Percentiles rank a stretch among this genome's conserved stretches.
Conservation (phyloP, 2,113 vertebrate species). For the Noturus placidus region DNA sequence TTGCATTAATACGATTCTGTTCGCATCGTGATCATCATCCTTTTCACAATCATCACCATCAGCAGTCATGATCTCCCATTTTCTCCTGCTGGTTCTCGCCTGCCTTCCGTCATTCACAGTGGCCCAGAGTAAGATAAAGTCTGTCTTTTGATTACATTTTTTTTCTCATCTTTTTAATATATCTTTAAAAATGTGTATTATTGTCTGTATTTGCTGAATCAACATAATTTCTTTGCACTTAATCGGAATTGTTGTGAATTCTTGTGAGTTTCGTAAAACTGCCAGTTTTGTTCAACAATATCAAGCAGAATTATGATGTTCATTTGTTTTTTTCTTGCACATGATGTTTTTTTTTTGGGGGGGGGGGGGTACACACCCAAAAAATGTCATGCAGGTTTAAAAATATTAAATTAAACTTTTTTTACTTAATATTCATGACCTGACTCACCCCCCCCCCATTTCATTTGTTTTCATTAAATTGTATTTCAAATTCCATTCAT, state of each 20-base stretch:
- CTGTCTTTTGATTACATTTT: not conserved
- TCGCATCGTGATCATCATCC: not conserved
- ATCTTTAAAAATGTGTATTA: not conserved
- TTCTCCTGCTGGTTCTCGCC: not conserved
- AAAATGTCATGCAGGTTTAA: not conserved
- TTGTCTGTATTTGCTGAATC: not conserved
- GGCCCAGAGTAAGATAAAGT: conserved; percentile 2
- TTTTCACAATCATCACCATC: not conserved
- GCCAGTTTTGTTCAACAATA: not conserved
- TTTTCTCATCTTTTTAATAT: not conserved
- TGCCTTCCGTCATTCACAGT: not conserved
- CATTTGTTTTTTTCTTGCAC: not conserved
- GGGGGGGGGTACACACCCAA: no score
- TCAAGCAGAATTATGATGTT: not conserved
- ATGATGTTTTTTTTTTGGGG: not conserved
- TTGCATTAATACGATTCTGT: not conserved
- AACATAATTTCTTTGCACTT: not conserved
- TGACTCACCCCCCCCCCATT: not conserved
- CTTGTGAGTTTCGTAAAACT: not conserved
- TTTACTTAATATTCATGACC: not conserved
- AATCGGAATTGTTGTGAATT: not conserved
- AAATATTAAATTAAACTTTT: not conserved
- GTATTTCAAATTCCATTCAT: not conserved
- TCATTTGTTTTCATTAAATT: not conserved
- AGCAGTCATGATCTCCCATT: not conserved